Conservation (phyloP, 2,888 invertebrate species). For the Chloroclystis v-ata region DNA sequence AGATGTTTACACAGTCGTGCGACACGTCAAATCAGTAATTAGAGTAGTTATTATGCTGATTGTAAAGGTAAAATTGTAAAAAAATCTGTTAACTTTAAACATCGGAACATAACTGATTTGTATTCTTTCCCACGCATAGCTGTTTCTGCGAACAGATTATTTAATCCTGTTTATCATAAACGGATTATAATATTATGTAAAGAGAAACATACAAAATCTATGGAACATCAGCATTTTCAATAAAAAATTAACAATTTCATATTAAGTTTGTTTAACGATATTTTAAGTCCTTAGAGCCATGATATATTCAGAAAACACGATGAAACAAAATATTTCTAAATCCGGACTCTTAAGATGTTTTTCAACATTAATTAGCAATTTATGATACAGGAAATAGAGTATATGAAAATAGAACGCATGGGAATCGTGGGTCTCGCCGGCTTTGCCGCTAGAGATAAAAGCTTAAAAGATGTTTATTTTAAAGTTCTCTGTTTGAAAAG, state of each 20-base stretch:
- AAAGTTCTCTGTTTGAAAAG: neutral
- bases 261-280: neutral
- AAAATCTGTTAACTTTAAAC: slow-evolving; percentile 5
- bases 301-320: neutral
- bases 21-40: slow-evolving; percentile 43
- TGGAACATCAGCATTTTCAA: neutral
- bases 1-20: slow-evolving; percentile 58
- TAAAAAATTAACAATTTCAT: neutral
- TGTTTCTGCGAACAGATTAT: slow-evolving; percentile 25
- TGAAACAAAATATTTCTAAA: neutral
- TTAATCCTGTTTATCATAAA: slow-evolving; percentile 20
- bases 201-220: neutral
- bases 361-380: slow-evolving; percentile 3
- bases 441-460: slow-evolving; percentile 20
- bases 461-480: slow-evolving; percentile 16
- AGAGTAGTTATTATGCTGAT: slow-evolving; percentile 23
- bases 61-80: slow-evolving; percentile 4
- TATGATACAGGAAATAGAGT: slow-evolving; percentile 8
- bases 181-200: slow-evolving; percentile 2
- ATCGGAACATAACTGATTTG: slow-evolving; percentile 9
- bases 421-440: slow-evolving; percentile 12
- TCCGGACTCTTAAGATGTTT: neutral
- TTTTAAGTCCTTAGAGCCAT: neutral
- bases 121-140: slow-evolving; percentile 25
- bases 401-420: slow-evolving; percentile 20